Evolutionary conservation across 2,113 vertebrate species (phyloP), one percentile per base, ranked within the genome.

Genomic region (Bubo scandiacus): DNA sequence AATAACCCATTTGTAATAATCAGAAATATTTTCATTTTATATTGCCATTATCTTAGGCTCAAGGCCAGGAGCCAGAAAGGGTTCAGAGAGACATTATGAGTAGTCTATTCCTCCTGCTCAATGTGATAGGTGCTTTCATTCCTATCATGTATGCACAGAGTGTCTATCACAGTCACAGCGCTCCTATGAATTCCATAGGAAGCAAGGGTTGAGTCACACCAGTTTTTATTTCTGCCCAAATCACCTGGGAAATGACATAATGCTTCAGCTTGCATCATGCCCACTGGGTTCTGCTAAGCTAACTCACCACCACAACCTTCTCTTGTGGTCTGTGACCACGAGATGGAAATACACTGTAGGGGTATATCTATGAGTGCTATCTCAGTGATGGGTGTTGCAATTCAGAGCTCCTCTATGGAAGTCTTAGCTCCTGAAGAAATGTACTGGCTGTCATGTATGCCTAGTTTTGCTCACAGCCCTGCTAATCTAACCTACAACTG

Each of bases 91-190:
- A 26, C 47, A 11, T 47, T 21, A 7, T 23, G 38, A 88, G 38
- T n/a, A 62, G 7, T 12, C 17, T n/a, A 0, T 51, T 86, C 10
- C 38, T 94, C 9, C 38, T 81, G 12, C 16, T 49, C 38, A 54
- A 6, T 0, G 3, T 0, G 1, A 55, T 30, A 3, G 1, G 13
- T 57, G 47, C 36, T 83, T 86, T 75, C n/a, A 47, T 67, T 67
- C 42, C 34, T 72, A 8, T 10, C 52, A 11, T 5, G 23, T 61
- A n/a, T n/a, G 21, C 47, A 49, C 0, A 1, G 25, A 55, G 19
- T 32, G 19, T 32, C 62, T 22, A 7, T 57, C 58, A 19, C 30
- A 58, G 38, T 38, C 29, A 14, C 27, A 38, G 18, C 0, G 5
- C 20, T 43, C 57, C 54, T 38, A 6, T 58, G 49, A 49, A 63